Evolutionary conservation across 2,113 vertebrate species (phyloP).

Genomic region (Anguilla rostrata): DNA sequence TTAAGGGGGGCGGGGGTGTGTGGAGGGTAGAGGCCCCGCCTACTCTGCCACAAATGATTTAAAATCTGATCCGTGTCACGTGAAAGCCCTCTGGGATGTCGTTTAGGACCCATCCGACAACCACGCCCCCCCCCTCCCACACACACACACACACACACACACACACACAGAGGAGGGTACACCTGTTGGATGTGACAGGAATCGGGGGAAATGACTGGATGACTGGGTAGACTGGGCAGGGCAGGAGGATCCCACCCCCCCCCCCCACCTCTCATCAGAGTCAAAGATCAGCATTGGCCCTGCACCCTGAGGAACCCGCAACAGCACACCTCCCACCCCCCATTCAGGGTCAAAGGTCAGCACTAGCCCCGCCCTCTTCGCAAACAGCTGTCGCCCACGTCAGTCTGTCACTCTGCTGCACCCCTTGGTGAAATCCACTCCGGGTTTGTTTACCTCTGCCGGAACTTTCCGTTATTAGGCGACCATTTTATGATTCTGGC

Average conservation of each 20-base stretch:
- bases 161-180: too few relatives aligned
- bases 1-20: slow-evolving; percentile 13
- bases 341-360: background rate
- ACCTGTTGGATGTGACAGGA: too few relatives aligned
- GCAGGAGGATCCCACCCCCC: too few relatives aligned
- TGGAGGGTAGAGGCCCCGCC: background rate
- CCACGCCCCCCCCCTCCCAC: background rate
- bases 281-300: too few relatives aligned
- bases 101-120: background rate
- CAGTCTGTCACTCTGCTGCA: background rate
- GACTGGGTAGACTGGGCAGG: too few relatives aligned
- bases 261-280: too few relatives aligned
- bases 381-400: background rate
- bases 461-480: background rate
- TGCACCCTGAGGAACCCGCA: too few relatives aligned
- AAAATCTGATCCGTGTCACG: background rate
- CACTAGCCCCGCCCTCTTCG: background rate
- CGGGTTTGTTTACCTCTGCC: background rate
- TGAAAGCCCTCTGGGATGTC: background rate
- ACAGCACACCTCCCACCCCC: too few relatives aligned
- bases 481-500: background rate
- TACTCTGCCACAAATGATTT: slow-evolving; percentile 1
- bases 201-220: too few relatives aligned
- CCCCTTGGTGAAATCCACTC: background rate
- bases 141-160: too few relatives aligned